phyloP scores from a whole-genome alignment of 2,113 vertebrate species.

The Cyphomyrus discorhynchus region DNA sequence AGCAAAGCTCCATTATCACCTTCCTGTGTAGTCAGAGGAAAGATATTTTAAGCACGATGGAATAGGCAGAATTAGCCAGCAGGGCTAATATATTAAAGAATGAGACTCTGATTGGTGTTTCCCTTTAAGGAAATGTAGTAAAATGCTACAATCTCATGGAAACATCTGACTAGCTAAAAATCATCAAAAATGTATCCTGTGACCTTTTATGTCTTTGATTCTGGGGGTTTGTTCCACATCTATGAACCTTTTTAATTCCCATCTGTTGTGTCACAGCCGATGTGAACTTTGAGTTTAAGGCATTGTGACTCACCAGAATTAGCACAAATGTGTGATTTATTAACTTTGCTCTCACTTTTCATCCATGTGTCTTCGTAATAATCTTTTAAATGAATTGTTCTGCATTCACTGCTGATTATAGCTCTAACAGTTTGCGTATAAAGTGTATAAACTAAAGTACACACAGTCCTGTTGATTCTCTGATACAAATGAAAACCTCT shows the following conservation, averaged over 20 bases:
- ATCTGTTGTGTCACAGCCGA: neutral
- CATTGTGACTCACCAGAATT: neutral
- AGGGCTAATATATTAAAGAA: conserved; percentile 27
- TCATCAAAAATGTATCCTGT: neutral
- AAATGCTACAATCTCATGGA: neutral
- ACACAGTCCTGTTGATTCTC: neutral
- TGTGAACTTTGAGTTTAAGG: neutral
- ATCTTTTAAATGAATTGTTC: neutral
- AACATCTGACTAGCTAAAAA: neutral
- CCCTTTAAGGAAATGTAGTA: neutral
- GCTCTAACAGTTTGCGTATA: neutral
- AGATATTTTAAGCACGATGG: conserved; percentile 41
- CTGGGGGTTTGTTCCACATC: neutral
- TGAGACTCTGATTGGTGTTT: conserved; percentile 23
- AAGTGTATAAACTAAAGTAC: neutral
- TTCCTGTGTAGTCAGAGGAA: conserved; percentile 24
- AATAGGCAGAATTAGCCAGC: conserved; percentile 25
- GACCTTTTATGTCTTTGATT: neutral
- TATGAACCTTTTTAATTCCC: neutral
- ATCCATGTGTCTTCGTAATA: neutral
- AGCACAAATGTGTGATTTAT: neutral
- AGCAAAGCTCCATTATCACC: neutral
- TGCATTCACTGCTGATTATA: neutral
- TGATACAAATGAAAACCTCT: neutral
- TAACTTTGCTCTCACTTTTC: neutral